Evolutionary conservation across 2,888 invertebrate species (phyloP).

Genomic region (Drosophila kambysellisi): DNA sequence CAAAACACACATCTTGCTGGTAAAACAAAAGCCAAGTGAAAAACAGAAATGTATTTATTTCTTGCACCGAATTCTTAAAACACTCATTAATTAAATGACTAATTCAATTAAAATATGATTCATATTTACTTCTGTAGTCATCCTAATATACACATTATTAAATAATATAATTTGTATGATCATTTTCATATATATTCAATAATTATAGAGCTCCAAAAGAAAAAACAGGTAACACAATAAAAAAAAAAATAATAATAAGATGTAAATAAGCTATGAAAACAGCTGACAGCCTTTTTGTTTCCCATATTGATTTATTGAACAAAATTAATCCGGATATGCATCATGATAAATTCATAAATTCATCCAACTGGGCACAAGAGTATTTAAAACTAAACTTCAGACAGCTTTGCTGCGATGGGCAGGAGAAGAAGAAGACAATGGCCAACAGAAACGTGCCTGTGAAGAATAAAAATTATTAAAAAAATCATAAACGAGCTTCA

Average conservation of each 20-base stretch:
- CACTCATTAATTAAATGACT: constrained; percentile 6
- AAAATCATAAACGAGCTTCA: constrained; percentile 58
- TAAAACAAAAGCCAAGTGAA: constrained; percentile 53
- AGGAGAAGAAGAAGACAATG: constrained; percentile 40
- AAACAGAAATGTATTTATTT: constrained; percentile 17
- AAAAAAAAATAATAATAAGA: not conserved
- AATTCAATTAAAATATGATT: not conserved
- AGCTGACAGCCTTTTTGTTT: constrained; percentile 25
- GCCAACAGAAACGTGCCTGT: constrained; percentile 53
- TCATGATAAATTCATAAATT: constrained; percentile 9
- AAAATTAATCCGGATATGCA: constrained; percentile 13
- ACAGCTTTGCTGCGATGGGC: constrained; percentile 30
- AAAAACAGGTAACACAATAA: not conserved
- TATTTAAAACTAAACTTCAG: constrained; percentile 27
- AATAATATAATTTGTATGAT: not conserved
- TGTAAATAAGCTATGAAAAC: constrained; percentile 10
- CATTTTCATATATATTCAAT: not conserved
- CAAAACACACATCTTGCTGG: constrained; percentile 33
- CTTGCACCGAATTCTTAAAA: constrained; percentile 7
- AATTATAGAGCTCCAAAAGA: not conserved
- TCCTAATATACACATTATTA: not conserved
- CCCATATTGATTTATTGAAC: not conserved
- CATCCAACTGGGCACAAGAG: constrained; percentile 2
- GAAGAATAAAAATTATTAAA: constrained; percentile 48
- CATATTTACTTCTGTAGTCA: not conserved